Base-by-base conservation (phyloP, 2,113 vertebrate species). In the Anarrhichthys ocellatus region DNA sequence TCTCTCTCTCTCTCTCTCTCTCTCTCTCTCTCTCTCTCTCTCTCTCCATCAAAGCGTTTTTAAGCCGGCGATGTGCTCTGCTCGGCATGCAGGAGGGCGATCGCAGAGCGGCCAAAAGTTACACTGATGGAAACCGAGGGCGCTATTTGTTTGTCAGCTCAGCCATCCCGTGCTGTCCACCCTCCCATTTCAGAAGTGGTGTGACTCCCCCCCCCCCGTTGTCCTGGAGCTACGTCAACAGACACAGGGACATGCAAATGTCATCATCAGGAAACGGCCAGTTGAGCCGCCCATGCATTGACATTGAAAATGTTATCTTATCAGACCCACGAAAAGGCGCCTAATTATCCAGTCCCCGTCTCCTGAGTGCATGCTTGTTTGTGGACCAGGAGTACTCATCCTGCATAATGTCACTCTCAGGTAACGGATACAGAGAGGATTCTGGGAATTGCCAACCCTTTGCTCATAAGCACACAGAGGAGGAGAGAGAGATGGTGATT, bases 51-150 rank as follows among this genome's bases (percentile, higher is more conserved):
- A 78, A 59, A 78, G 81, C 42, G 3, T 61, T 34, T 32, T 17
- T 10, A 59, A 18, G 27, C 38, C 44, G 74, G 54, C 18, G 76
- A 56, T 59, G 64, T 58, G 64, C 75, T 71, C 91, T 91, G 90
- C 74, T 94, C 89, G 72, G 86, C 86, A 92, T 93, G 70, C 93
- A 91, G 81, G 72, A 85, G 54, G 73, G 65, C 22, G 63, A 77
- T 67, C n/a, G 27, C 77, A 22, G 54, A 75, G 66, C 63, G n/a
- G 86, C 72, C 87, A 78, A 84, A 83, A 91, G 91, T 93, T 90
- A 86, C 87, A 76, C 87, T 88, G 86, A 78, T 87, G 81, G 56
- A 84, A 81, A 82, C 86, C 73, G 82, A 90, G 82, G 78, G 73
- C 6, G 11, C 56, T 76, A 76, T 89, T 73, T 89, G 69, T 82